Conservation (phyloP, 2,113 vertebrate genomes). For the Nerophis lumbriciformis region DNA sequence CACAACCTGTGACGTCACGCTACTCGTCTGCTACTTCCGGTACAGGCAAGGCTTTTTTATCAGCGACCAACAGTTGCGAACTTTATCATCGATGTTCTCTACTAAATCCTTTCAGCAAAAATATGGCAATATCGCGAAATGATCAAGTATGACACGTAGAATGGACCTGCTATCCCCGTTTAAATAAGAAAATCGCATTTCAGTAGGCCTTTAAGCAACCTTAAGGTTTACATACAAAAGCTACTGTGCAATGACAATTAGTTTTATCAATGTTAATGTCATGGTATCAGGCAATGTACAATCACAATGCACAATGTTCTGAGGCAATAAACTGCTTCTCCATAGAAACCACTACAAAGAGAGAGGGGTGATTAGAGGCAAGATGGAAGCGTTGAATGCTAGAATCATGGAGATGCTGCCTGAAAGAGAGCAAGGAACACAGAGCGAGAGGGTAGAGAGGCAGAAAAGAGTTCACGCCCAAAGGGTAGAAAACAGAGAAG, state of each 20-base stretch:
- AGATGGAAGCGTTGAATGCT: conserved; percentile 20
- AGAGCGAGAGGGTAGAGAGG: not conserved
- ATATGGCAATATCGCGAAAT: too few species aligned
- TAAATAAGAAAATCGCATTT: too few species aligned
- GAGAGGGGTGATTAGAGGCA: conserved; percentile 39
- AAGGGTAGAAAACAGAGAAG: conserved; percentile 25
- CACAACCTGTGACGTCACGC: too few species aligned
- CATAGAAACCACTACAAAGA: conserved; percentile 67
- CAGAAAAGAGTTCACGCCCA: conserved; percentile 33
- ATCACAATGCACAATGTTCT: conserved; percentile 41
- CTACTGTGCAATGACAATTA: conserved; percentile 33
- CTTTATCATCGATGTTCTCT: too few species aligned
- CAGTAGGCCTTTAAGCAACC: too few species aligned
- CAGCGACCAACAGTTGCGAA: too few species aligned
- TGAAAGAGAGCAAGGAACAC: conserved; percentile 1
- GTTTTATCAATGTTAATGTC: conserved; percentile 20
- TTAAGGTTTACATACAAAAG: conserved; percentile 36
- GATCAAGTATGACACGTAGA: too few species aligned
- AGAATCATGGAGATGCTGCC: conserved; percentile 4
- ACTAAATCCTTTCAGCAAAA: too few species aligned
- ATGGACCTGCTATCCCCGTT: too few species aligned
- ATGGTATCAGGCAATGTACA: conserved; percentile 48
- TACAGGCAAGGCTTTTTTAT: too few species aligned
- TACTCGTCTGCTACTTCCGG: too few species aligned
- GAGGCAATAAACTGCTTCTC: conserved; percentile 63